A percentile compares a stretch with the other conserved stretches of the same genome.
phyloP scores from a whole-genome alignment of 2,113 vertebrate genomes.

The Percopsis transmontana region DNA sequence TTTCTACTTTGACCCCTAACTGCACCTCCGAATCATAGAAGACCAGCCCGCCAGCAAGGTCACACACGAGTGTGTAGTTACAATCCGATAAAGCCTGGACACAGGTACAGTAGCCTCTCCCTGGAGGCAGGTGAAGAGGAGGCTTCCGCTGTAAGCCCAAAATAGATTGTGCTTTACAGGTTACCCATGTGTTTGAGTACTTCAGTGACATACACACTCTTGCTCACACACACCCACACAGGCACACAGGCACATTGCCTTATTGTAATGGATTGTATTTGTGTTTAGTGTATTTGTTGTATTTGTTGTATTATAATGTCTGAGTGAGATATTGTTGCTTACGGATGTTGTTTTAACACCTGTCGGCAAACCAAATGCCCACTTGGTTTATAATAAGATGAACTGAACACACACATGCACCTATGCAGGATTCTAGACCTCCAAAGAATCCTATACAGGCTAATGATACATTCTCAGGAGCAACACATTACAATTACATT shows the following conservation, averaged over 20 bases:
- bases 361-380: too few relatives aligned
- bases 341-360: too few relatives aligned
- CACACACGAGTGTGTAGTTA: too few relatives aligned
- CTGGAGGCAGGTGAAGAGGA: neutral
- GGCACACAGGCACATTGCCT: neutral
- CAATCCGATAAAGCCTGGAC: too few relatives aligned
- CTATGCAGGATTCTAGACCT: constrained; percentile 9
- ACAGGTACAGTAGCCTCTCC: too few relatives aligned
- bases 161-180: constrained; percentile 9
- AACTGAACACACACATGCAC: constrained; percentile 19
- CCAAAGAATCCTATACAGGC: neutral
- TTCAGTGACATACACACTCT: constrained; percentile 19
- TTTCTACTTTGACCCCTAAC: too few relatives aligned
- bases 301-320: too few relatives aligned
- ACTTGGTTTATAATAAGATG: too few relatives aligned
- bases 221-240: neutral
- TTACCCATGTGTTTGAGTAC: constrained; percentile 20
- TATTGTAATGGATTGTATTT: too few relatives aligned
- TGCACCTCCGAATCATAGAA: neutral
- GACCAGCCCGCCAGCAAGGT: too few relatives aligned
- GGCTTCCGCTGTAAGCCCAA: neutral
- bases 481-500: constrained; percentile 3
- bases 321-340: too few relatives aligned
- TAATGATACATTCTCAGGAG: neutral
- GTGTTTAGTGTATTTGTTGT: too few relatives aligned